These are phyloP conservation scores for Oeneis ivallda DNA, from an alignment of 2,888 invertebrate genomes.

Conservation along the genomic window DNA sequence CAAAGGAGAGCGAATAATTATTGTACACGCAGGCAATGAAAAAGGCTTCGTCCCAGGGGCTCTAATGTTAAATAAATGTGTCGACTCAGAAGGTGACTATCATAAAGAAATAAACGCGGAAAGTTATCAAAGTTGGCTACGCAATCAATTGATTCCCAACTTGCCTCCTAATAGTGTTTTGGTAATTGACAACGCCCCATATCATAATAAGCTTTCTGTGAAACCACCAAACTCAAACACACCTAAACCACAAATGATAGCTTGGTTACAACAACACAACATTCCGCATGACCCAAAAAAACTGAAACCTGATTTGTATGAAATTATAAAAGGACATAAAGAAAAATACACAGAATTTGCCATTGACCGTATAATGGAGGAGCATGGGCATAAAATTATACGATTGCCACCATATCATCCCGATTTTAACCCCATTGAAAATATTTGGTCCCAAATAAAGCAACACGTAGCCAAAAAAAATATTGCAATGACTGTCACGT, in stretches of 20 bases:
- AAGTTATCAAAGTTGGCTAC: not conserved
- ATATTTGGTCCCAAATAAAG: not conserved
- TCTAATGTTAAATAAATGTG: too few species aligned
- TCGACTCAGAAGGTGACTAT: too few species aligned
- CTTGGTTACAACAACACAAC: conserved; percentile 3
- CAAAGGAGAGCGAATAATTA: too few species aligned
- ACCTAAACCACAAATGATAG: conserved; percentile 3
- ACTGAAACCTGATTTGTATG: too few species aligned
- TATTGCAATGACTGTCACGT: too few species aligned
- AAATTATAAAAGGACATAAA: not conserved
- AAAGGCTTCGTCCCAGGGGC: too few species aligned
- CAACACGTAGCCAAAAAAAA: too few species aligned
- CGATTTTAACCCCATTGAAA: not conserved
- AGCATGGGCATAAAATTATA: not conserved
- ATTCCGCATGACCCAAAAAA: conserved; percentile 1
- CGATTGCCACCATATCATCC: not conserved
- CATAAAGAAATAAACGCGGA: conserved; percentile 3
- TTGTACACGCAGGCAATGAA: too few species aligned
- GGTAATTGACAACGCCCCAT: not conserved
- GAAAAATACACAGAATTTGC: not conserved
- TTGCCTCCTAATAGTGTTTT: not conserved
- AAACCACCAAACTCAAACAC: conserved; percentile 3
- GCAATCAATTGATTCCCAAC: conserved; percentile 3
- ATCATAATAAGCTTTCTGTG: conserved; percentile 1
- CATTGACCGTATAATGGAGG: not conserved